These are phyloP conservation scores for Garrulus glandarius DNA, from an alignment of 2,797 vertebrate genomes.

Conservation along the genomic window DNA sequence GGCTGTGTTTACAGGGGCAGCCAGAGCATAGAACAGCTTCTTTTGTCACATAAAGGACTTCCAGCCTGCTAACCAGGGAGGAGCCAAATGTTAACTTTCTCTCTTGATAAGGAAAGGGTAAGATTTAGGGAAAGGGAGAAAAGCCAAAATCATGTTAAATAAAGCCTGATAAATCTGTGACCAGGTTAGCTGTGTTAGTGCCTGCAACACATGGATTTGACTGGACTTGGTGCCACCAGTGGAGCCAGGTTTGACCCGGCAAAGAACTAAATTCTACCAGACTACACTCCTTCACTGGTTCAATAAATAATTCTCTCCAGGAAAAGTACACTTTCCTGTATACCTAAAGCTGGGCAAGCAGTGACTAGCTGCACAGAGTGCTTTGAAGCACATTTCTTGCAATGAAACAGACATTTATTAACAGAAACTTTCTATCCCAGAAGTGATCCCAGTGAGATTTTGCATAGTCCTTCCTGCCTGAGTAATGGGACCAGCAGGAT, in stretches of 20 bases:
- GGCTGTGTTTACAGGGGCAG: not conserved
- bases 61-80: not conserved
- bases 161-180: not conserved
- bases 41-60: not conserved
- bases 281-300: not conserved
- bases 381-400: not conserved
- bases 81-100: not conserved
- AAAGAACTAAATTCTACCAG: not conserved
- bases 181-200: not conserved
- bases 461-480: not conserved
- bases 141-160: not conserved
- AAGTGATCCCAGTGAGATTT: fast-evolving
- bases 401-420: not conserved
- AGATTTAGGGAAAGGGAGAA: not conserved
- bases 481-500: not conserved
- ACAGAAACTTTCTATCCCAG: not conserved
- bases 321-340: not conserved
- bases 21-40: not conserved
- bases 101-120: not conserved
- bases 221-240: not conserved
- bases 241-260: not conserved
- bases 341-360: not conserved
- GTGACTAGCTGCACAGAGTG: fast-evolving
- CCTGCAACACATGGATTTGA: not conserved
- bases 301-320: not conserved